Base-by-base conservation (phyloP, 2,888 invertebrate species). In the Aphidoletes aphidimyza region DNA sequence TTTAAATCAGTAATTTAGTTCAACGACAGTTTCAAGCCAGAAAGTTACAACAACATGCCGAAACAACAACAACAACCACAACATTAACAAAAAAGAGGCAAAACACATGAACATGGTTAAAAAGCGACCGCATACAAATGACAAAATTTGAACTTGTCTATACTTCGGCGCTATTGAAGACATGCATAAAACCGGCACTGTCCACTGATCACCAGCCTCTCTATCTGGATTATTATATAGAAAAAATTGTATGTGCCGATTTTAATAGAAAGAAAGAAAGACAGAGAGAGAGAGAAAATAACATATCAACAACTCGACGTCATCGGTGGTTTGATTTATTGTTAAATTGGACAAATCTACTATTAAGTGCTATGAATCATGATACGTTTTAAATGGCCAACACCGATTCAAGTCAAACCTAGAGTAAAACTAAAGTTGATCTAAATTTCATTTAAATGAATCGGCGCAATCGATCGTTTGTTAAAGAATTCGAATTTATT, bases 171-270 rank as follows among this genome's bases (percentile, higher is more conserved):
- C 17, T 19, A 14, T 69, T 30, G 0, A 69, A 54, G 22, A 69
- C 69, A 11, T 14, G 69, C 69, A 69, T 69, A 69, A 69, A 69
- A 69, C 69, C 69, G 69, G 69, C 69, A 30, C 69, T 69, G 69
- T 30, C 54, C 54, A 26, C 54, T 26, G 19, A 54, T 3, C 22
- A 69, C 2, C 26, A 22, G 3, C 26, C 54, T n/a, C 69, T 69
- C 30, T 0, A 69, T 69, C 11, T 69, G 30, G 17, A 69, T 69
- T 26, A 30, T 69, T 69, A 34, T 69, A 26, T 17, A 5, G 6
- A 22, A 8, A 17, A 14, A 14, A 3, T 47, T 47, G 6, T 11
- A 54, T 54, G 11, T 54, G 54, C 8, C 54, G 54, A 54, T 54
- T 54, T 14, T 14, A 47, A 47, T 47, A 47, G 47, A 22, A 11